Evolutionary conservation across 2,113 vertebrate genomes (phyloP), one percentile per base, ranked within the genome.

Genomic region (Pimephales promelas): DNA sequence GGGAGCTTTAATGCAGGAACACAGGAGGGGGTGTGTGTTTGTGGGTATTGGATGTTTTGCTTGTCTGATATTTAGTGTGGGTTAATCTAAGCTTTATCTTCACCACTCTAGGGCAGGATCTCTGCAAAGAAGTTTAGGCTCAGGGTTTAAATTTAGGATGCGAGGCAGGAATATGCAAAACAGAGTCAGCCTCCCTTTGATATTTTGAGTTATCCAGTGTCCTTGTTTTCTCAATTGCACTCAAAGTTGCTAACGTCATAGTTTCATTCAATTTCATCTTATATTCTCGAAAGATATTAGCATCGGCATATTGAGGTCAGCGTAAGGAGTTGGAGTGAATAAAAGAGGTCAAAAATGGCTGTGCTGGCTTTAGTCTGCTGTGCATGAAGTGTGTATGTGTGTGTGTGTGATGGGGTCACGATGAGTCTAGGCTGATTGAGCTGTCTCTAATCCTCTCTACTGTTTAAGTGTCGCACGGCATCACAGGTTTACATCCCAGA

Each of bases 31-130:
- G 36, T 26, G 13, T 31, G 36, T 68, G 43, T 56, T 68, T 79
- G 49, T 70, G 18, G 28, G 20, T 1, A 61, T 57, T 52, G 31
- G 40, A 68, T 73, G 43, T 47, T 75, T 62, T 74, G 8, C 71
- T 24, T n/a, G 52, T 76, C 54, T 79, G 54, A 73, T 31, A 57
- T 86, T 82, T 83, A 73, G 75, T n/a, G n/a, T 20, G 40, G 56
- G 43, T 45, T 86, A 79, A 86, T 86, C 66, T 79, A 45, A 73
- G 56, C 68, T 73, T 78, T 86, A 86, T 86, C 76, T 71, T 45
- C 1, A 45, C 9, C 36, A 47, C 85, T 57, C 40, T 34, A 31
- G 75, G 75, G 62, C 31, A 57, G 47, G 81, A 83, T 72, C 13
- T 54, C 22, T 61, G 26, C 64, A 72, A 26, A 52, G 26, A 45